Conservation (phyloP, 2,113 vertebrate species). For the Chamaea fasciata region DNA sequence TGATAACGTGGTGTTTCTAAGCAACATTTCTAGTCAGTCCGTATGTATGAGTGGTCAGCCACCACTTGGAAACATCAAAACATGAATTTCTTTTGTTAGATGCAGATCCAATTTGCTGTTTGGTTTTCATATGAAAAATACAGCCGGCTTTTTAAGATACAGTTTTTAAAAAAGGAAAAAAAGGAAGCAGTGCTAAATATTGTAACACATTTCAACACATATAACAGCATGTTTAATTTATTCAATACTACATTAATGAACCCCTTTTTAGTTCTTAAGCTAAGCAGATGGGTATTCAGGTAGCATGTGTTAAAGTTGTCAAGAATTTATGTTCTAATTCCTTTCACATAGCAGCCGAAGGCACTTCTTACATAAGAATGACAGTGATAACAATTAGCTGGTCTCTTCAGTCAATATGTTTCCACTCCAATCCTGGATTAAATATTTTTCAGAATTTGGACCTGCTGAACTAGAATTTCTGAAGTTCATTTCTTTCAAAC, state of each 20-base stretch:
- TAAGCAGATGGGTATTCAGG: constrained; percentile 39
- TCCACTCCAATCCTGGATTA: not conserved
- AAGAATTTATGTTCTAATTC: constrained; percentile 9
- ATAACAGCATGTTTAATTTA: not conserved
- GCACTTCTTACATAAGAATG: not conserved
- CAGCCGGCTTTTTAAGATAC: constrained; percentile 32
- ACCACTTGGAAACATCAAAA: constrained; percentile 38
- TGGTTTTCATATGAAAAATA: constrained; percentile 25
- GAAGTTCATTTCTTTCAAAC: not conserved
- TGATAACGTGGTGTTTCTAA: constrained; percentile 66
- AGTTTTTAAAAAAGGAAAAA: not conserved
- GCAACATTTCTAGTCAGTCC: constrained; percentile 38
- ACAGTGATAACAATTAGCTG: not conserved
- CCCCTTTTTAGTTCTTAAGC: constrained; percentile 33
- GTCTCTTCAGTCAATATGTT: constrained; percentile 20
- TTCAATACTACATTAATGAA: not conserved
- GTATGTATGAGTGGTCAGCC: constrained; percentile 38
- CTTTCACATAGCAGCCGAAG: not conserved
- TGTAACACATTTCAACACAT: not conserved
- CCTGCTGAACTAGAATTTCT: not conserved
- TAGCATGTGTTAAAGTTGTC: constrained; percentile 51
- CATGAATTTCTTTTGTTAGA: constrained; percentile 27
- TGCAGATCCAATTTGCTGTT: constrained; percentile 31
- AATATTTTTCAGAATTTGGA: not conserved
- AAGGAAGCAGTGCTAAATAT: not conserved